phyloP scores from a whole-genome alignment of 2,888 invertebrate species.

The Abrostola tripartita region DNA sequence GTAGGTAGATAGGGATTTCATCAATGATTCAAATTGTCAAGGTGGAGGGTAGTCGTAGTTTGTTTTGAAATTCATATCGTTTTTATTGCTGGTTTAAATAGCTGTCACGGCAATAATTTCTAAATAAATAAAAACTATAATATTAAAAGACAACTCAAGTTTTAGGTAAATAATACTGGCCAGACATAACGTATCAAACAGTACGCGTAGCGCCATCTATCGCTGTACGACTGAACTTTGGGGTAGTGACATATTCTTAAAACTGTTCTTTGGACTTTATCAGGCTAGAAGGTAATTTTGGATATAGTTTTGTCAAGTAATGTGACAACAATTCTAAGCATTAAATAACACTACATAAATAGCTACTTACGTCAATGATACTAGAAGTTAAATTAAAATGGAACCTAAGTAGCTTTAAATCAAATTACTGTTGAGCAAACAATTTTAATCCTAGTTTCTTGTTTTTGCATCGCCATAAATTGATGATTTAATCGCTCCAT shows the following conservation, averaged over 20 bases:
- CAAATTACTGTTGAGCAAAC: conserved; percentile 30
- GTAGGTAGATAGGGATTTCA: too few relatives aligned
- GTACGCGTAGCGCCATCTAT: conserved; percentile 39
- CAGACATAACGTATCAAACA: background rate
- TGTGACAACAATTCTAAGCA: background rate
- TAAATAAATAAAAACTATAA: too few relatives aligned
- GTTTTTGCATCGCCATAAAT: conserved; percentile 46
- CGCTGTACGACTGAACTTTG: background rate
- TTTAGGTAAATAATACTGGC: background rate
- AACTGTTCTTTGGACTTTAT: background rate
- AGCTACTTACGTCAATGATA: conserved; percentile 19
- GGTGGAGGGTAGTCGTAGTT: too few relatives aligned
- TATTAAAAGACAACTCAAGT: too few relatives aligned
- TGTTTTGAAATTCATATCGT: too few relatives aligned
- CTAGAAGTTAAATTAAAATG: conserved; percentile 31
- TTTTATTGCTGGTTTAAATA: too few relatives aligned
- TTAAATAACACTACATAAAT: background rate
- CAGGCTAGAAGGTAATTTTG: background rate
- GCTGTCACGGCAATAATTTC: too few relatives aligned
- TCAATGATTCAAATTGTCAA: too few relatives aligned
- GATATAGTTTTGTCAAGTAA: background rate
- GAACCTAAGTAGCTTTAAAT: conserved; percentile 3
- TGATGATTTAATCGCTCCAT: conserved; percentile 46
- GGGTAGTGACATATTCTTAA: too few relatives aligned
- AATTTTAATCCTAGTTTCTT: conserved; percentile 29